Evolutionary conservation across 2,113 vertebrate species (phyloP).

Genomic region (Rhea pennata): DNA sequence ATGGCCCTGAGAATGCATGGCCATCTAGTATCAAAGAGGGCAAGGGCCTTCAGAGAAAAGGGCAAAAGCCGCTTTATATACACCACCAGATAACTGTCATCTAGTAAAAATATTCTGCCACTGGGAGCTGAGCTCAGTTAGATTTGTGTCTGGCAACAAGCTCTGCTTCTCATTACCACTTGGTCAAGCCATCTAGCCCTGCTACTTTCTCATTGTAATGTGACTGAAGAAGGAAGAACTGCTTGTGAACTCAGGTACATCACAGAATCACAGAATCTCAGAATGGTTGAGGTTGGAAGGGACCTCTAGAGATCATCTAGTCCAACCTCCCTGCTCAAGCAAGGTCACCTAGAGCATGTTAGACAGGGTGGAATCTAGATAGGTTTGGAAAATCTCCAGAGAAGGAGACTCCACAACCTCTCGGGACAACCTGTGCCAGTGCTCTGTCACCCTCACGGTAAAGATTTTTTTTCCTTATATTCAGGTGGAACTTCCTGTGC

Average conservation of each 20-base stretch:
- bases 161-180: background rate
- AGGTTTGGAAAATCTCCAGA: too few relatives aligned
- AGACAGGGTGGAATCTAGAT: too few relatives aligned
- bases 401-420: too few relatives aligned
- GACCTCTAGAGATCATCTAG: background rate
- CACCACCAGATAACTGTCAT: background rate
- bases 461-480: too few relatives aligned
- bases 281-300: background rate
- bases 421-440: too few relatives aligned
- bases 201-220: background rate
- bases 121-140: background rate
- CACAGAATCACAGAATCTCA: too few relatives aligned
- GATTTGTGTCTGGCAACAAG: background rate
- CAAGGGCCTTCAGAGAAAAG: background rate
- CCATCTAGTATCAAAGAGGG: background rate
- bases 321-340: background rate
- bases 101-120: background rate
- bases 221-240: background rate
- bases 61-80: background rate
- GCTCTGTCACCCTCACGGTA: too few relatives aligned
- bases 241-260: background rate
- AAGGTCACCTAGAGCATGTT: background rate
- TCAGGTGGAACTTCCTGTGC: too few relatives aligned
- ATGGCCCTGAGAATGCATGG: background rate
- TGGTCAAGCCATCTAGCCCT: background rate